Percentiles rank a stretch among this genome's conserved stretches.
These are phyloP conservation scores for Branchipolynoe longqiensis DNA, from an alignment of 2,888 invertebrate genomes.

Conservation along the genomic window DNA sequence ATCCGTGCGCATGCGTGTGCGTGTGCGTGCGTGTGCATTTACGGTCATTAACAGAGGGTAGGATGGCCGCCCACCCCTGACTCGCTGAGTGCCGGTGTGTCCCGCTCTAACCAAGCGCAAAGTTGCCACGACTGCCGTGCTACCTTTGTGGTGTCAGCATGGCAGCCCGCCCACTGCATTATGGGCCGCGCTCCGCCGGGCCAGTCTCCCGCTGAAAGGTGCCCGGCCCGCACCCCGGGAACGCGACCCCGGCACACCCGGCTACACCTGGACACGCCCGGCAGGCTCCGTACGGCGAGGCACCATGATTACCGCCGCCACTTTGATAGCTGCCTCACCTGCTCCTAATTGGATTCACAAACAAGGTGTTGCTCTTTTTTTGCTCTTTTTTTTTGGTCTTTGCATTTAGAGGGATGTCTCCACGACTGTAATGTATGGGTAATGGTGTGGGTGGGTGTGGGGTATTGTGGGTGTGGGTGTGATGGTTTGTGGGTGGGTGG, in stretches of 20 bases:
- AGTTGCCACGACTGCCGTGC: neutral
- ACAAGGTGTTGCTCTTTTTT: conserved; percentile 12
- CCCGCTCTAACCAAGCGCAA: conserved; percentile 2
- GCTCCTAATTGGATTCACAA: conserved; percentile 24
- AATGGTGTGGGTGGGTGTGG: too few relatives aligned
- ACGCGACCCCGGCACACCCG: neutral
- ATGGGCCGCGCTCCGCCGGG: neutral
- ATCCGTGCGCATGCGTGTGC: neutral
- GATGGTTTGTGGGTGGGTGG: too few relatives aligned
- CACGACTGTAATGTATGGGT: too few relatives aligned
- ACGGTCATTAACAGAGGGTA: conserved; percentile 5
- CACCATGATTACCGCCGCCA: neutral
- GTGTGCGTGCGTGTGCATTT: neutral
- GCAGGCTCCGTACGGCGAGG: conserved; percentile 2
- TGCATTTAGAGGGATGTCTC: neutral
- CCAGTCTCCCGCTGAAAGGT: conserved; percentile 35
- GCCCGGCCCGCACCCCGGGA: conserved; percentile 13
- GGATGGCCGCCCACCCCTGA: neutral
- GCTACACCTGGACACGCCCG: neutral
- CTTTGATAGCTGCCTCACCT: conserved; percentile 19
- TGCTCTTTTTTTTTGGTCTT: neutral
- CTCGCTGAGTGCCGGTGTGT: neutral
- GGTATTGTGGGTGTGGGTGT: too few relatives aligned
- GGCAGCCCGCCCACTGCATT: neutral
- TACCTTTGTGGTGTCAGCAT: conserved; percentile 4